A percentile compares a stretch with the other conserved stretches of the same genome.
Conservation (phyloP, 2,888 invertebrate species). For the Dorcus hopei region DNA sequence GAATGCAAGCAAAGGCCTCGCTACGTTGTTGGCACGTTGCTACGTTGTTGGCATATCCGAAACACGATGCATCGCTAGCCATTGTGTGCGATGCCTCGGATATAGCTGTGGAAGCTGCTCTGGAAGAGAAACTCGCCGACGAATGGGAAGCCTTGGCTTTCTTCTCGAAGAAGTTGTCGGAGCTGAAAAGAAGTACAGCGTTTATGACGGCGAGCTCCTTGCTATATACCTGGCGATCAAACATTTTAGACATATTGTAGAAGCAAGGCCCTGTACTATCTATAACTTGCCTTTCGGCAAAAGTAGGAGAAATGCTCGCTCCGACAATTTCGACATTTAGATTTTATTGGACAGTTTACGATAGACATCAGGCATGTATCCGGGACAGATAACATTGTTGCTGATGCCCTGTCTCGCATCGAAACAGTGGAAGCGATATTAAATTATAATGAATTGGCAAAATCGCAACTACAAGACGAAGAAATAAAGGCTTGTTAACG, state of each 20-base stretch:
- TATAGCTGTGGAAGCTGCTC: not conserved
- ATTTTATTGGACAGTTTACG: slow-evolving; percentile 19
- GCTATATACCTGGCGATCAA: slow-evolving; percentile 18
- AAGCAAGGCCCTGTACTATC: slow-evolving; percentile 13
- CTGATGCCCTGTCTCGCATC: slow-evolving; percentile 12
- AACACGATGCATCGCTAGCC: not conserved
- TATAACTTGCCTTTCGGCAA: slow-evolving; percentile 15
- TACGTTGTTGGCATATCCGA: not conserved
- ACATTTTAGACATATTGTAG: slow-evolving; percentile 16
- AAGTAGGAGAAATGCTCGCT: slow-evolving; percentile 4
- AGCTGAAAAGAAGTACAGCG: slow-evolving; percentile 33
- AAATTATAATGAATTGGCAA: not conserved
- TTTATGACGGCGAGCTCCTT: slow-evolving; percentile 16
- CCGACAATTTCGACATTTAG: slow-evolving; percentile 17
- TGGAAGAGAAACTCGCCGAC: not conserved
- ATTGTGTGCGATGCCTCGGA: not conserved
- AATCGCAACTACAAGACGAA: not conserved
- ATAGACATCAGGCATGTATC: slow-evolving; percentile 13
- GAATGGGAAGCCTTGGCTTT: not conserved
- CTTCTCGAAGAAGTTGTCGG: slow-evolving; percentile 10
- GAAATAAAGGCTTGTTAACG: not conserved
- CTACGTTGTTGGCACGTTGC: not conserved
- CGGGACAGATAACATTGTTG: slow-evolving; percentile 18
- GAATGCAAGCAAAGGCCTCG: not conserved
- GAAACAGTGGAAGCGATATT: not conserved